Base-by-base conservation (phyloP, 2,888 invertebrate species). In the Caenorhabditis wallacei region DNA sequence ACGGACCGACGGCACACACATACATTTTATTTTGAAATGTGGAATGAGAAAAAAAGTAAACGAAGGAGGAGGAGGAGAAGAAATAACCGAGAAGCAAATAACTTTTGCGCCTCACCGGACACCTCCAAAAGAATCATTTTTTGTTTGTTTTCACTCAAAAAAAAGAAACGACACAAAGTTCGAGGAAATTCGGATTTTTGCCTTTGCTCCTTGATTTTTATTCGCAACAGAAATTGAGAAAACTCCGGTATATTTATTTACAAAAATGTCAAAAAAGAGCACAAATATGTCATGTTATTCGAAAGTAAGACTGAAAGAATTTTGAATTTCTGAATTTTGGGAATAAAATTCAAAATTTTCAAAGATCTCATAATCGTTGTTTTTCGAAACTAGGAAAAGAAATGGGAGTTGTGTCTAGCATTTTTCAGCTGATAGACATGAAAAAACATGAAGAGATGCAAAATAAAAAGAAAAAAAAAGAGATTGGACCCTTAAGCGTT, bases 401-500 rank as follows among this genome's bases (percentile, higher is more conserved):
- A n/a, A n/a, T n/a, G n/a, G 40, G 40, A 16, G 7, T 13, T 11
- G 16, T 40, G 78, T 51, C 82, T 82, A 82, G 82, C 82, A 35
- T 82, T 26, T 82, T 78, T 74, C 82, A 79, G 82, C 82, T 82
- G 10, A 82, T 82, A 82, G 82, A 72, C 74, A 53, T n/a, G n/a
- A n/a, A 20, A 37, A n/a, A 43, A 40, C 30, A 35, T 35, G 24
- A 26, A 5, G 46, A 46, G n/a, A 18, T 0, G 57, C n/a, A 30
- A 35, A 37, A n/a, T 26, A 69, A 64, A 70, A 63, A 13, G 20
- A 46, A 11, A 35, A n/a, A n/a, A 63, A 22, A 61, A 40, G 18
- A 48, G 68, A 68, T 24, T 48, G 46, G 24, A 46, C 13, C 48
- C 66, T 61, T 46, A 70, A 59, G 69, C 79, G 56, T 79, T 70